Evolutionary conservation across 2,797 vertebrate species (phyloP).

Genomic region (Lepidocolaptes lacrymiger): DNA sequence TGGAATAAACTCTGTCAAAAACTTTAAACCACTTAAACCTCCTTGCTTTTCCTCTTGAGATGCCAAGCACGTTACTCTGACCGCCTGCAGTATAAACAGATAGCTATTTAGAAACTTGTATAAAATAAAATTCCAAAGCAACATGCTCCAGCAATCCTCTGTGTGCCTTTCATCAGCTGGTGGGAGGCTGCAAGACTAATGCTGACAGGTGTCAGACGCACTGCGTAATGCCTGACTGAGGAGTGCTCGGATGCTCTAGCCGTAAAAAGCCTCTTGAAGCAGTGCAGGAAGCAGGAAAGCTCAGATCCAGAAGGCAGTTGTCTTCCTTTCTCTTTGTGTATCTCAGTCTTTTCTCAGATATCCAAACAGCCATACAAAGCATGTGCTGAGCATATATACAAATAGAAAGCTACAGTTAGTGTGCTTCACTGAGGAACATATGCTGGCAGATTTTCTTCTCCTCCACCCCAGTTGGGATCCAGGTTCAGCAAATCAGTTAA

Average conservation of each 20-base stretch:
- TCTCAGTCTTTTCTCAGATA: neutral
- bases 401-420: neutral
- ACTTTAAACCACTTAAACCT: neutral
- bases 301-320: neutral
- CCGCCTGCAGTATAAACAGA: neutral
- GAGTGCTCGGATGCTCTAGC: accelerated
- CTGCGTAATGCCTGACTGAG: neutral
- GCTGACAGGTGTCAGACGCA: neutral
- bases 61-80: neutral
- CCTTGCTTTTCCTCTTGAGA: neutral
- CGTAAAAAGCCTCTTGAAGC: neutral
- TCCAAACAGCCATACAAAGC: neutral
- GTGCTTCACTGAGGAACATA: neutral
- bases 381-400: neutral
- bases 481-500: neutral
- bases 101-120: neutral
- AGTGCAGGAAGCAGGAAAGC: neutral
- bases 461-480: neutral
- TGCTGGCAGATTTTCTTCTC: neutral
- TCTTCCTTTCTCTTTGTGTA: neutral
- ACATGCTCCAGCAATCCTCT: neutral
- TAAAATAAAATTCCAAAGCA: slow-evolving; percentile 10
- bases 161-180: neutral
- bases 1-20: neutral
- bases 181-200: neutral